Percentiles rank a stretch among this genome's conserved stretches.
phyloP scores from a whole-genome alignment of 2,797 vertebrate species.

The Euphonia xanthogaster region DNA sequence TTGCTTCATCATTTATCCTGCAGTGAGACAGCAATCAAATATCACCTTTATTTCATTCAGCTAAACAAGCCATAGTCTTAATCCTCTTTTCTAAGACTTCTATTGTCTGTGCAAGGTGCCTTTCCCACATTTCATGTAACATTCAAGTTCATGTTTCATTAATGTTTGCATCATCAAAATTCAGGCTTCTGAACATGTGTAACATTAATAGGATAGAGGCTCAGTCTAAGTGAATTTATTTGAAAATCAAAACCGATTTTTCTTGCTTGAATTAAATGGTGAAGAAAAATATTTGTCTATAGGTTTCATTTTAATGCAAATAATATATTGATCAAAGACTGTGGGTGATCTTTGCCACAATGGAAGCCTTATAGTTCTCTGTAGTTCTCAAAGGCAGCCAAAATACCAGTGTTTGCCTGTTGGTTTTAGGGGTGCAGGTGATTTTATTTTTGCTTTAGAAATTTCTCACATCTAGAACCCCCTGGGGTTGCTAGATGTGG shows the following conservation, averaged over 20 bases:
- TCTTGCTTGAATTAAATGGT: not conserved
- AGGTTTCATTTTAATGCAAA: not conserved
- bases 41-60: not conserved
- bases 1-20: not conserved
- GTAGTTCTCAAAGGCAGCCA: not conserved
- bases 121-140: not conserved
- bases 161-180: conserved; percentile 36
- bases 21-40: not conserved
- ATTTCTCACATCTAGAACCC: not conserved
- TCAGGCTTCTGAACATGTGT: not conserved
- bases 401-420: not conserved
- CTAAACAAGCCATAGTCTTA: not conserved
- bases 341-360: not conserved
- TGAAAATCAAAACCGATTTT: not conserved
- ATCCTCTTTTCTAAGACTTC: not conserved
- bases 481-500: too few relatives aligned
- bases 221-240: not conserved
- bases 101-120: not conserved
- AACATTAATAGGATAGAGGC: not conserved
- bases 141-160: conserved; percentile 41
- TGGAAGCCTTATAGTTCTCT: not conserved
- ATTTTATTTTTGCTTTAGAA: not conserved
- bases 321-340: not conserved
- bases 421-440: not conserved
- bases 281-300: not conserved